Base-by-base conservation (phyloP, 2,888 invertebrate genomes). In the Coelopa pilipes region DNA sequence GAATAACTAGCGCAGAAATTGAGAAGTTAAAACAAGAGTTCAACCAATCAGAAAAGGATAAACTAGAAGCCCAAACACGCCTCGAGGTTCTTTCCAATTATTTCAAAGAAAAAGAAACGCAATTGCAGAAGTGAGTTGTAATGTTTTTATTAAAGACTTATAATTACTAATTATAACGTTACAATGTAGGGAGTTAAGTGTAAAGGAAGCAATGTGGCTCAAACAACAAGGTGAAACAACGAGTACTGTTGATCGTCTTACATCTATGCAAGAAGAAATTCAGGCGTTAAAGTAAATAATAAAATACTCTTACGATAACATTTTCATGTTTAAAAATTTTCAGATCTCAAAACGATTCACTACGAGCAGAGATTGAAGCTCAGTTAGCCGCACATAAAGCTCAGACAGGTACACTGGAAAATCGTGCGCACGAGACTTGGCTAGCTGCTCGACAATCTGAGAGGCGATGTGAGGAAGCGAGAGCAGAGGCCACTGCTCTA, bases 31-130 rank as follows among this genome's bases (percentile, higher is more conserved):
- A 89, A 76, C 89, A 89, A 75, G 90, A 91, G 79, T 91, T 90
- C 80, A 90, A 90, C 81, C 87, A 90, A 78, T 92, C 92, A 0
- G 93, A 93, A 81, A 91, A 91, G 77, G 92, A 92, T 74, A 92
- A 92, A 81, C 82, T 91, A 0, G 96, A 96, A 84, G 93, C 95
- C 0, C 90, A 92, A 80, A 96, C 95, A 0, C 92, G 94, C 80
- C 89, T 97, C 1, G 94, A 95, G 83, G 96, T 97, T 1, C 89
- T 97, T 57, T 93, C 94, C 0, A 93, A 93, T 83, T 97, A 96
- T 87, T 97, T 97, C 88, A 95, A 96, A 82, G 96, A 97, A 78
- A 93, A 95, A 81, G 97, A 97, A 87, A 90, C 92, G 15, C 94
- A 96, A 87, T 89, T 96, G 66, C 92, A 96, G 88, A 96, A 95